Evolutionary conservation across 2,113 vertebrate genomes (phyloP).

Genomic region (Anthoscopus minutus): DNA sequence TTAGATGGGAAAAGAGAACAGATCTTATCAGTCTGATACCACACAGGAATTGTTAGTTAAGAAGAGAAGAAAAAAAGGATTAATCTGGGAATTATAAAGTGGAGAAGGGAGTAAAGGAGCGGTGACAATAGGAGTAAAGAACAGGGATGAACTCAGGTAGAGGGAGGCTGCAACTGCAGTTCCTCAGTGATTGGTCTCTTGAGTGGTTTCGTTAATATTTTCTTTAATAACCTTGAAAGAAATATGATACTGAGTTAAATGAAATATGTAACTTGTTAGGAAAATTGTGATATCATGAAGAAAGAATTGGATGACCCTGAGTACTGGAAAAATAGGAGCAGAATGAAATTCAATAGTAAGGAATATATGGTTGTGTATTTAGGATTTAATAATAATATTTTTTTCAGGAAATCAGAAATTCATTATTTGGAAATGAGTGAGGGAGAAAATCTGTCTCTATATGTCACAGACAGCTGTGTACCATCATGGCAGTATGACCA

Average conservation of each 20-base stretch:
- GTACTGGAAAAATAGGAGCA: neutral
- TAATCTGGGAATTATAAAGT: conserved; percentile 32
- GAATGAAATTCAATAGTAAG: neutral
- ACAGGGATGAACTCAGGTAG: neutral
- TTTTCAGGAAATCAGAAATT: neutral
- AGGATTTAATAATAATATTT: neutral
- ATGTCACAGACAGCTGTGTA: neutral
- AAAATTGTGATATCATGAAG: neutral
- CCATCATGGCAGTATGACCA: neutral
- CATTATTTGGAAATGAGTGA: neutral
- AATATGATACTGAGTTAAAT: neutral
- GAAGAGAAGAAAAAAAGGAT: neutral
- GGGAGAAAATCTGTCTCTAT: neutral
- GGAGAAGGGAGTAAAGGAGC: neutral
- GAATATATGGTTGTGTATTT: neutral
- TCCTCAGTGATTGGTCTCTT: conserved; percentile 5
- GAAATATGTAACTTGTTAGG: neutral
- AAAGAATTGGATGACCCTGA: neutral
- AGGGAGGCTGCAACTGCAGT: neutral
- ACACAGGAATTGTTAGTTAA: conserved; percentile 51
- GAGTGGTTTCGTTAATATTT: conserved; percentile 33
- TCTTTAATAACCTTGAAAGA: conserved; percentile 41
- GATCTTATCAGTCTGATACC: conserved; percentile 34
- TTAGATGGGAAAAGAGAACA: neutral
- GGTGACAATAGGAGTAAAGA: neutral